These are phyloP conservation scores for Camarhynchus parvulus DNA, from an alignment of 2,113 vertebrate species.

Conservation along the genomic window DNA sequence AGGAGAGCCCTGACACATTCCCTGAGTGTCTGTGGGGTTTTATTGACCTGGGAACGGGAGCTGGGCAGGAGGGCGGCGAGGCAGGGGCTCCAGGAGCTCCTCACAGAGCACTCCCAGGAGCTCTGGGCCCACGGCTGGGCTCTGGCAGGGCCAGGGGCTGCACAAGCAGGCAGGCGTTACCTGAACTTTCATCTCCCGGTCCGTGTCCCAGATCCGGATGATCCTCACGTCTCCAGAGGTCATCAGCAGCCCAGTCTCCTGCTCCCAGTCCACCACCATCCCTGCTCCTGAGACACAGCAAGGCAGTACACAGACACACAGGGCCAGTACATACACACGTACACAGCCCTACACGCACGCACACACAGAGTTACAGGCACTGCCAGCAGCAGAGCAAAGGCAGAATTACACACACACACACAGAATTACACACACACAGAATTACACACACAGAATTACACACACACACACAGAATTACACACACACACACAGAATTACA, in stretches of 20 bases:
- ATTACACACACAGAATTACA: too few relatives aligned
- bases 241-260: constrained; percentile 95
- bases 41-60: fast-evolving
- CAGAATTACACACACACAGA: too few relatives aligned
- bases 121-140: fast-evolving
- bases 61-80: too few relatives aligned
- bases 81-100: background rate
- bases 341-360: too few relatives aligned
- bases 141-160: fast-evolving
- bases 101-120: fast-evolving
- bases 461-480: too few relatives aligned
- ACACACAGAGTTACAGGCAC: too few relatives aligned
- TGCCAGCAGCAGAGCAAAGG: fast-evolving
- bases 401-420: background rate
- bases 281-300: constrained; percentile 83
- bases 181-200: constrained; percentile 97
- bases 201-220: constrained; percentile 96
- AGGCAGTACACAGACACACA: too few relatives aligned
- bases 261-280: constrained; percentile 99
- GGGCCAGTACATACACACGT: too few relatives aligned
- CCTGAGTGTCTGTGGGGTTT: fast-evolving
- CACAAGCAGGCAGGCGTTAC: constrained; percentile 47
- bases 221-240: constrained; percentile 94
- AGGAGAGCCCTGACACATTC: background rate
- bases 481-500: too few relatives aligned